These are phyloP conservation scores for Meiosimyza decipiens DNA, from an alignment of 2,888 invertebrate genomes.

Conservation along the genomic window DNA sequence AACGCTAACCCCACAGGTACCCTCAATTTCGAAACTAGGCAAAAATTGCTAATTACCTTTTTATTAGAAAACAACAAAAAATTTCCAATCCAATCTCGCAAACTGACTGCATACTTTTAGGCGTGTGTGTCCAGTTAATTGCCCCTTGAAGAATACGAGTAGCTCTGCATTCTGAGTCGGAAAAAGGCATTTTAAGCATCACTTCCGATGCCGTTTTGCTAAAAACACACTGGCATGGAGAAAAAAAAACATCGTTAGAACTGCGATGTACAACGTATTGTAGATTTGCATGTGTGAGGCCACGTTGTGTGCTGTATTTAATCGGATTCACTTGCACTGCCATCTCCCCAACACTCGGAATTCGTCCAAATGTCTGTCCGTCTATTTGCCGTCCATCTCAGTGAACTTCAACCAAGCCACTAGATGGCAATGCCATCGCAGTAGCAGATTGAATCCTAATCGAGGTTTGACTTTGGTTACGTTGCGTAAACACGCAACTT, in stretches of 20 bases:
- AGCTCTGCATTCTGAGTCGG: slow-evolving; percentile 34
- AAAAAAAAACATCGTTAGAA: slow-evolving; percentile 21
- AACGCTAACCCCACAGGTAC: too few relatives aligned
- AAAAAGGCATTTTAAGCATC: slow-evolving; percentile 51
- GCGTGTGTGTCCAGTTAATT: slow-evolving; percentile 52
- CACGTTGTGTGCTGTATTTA: slow-evolving; percentile 37
- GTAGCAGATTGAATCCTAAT: slow-evolving; percentile 64
- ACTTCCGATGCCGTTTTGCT: slow-evolving; percentile 45
- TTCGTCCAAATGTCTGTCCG: slow-evolving; percentile 2
- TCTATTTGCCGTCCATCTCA: slow-evolving; percentile 1
- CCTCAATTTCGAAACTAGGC: too few relatives aligned
- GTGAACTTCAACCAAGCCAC: slow-evolving; percentile 7
- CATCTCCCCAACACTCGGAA: neutral
- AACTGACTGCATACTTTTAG: slow-evolving; percentile 35
- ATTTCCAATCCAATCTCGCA: slow-evolving; percentile 30
- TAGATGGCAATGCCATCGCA: slow-evolving; percentile 24
- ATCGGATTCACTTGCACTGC: slow-evolving; percentile 27
- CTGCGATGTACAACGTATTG: slow-evolving; percentile 14
- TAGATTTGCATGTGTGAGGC: neutral
- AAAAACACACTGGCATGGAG: slow-evolving; percentile 15
- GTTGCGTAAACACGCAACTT: slow-evolving; percentile 64
- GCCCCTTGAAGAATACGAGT: slow-evolving; percentile 61
- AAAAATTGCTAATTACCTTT: slow-evolving; percentile 16
- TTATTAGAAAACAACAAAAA: slow-evolving; percentile 2
- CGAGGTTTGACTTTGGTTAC: slow-evolving; percentile 65